phyloP scores from a whole-genome alignment of 2,888 invertebrate genomes.

The Artemia sinica region DNA sequence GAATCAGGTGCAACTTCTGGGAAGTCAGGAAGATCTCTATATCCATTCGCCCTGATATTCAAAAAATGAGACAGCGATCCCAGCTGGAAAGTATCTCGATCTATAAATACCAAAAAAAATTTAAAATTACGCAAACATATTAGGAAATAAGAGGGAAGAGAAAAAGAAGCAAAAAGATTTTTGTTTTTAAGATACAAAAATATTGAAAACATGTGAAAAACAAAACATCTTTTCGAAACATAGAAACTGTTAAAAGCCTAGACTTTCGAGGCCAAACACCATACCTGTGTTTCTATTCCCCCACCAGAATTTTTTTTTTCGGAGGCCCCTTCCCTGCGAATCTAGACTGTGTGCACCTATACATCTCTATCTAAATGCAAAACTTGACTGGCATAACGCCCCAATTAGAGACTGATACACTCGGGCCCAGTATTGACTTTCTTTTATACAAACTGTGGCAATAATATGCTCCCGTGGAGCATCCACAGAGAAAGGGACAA shows the following conservation, averaged over 20 bases:
- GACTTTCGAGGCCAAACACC: not conserved
- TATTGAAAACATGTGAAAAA: not conserved
- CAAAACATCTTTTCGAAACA: not conserved
- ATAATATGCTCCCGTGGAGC: too few species aligned
- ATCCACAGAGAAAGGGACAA: too few species aligned
- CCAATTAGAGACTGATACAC: too few species aligned
- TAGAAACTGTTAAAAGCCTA: not conserved
- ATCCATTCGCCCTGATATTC: slow-evolving; percentile 65
- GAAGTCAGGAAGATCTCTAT: slow-evolving; percentile 68
- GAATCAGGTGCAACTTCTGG: slow-evolving; percentile 58
- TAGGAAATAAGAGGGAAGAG: not conserved
- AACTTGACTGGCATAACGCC: too few species aligned
- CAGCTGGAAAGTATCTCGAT: slow-evolving; percentile 69
- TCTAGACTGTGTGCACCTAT: too few species aligned
- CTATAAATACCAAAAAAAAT: slow-evolving; percentile 32
- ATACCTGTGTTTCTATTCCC: too few species aligned
- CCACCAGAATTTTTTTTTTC: too few species aligned
- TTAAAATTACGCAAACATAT: too few species aligned
- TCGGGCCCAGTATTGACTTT: too few species aligned
- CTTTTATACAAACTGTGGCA: too few species aligned
- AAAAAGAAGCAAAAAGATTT: not conserved
- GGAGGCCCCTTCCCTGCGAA: too few species aligned
- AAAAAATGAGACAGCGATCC: slow-evolving; percentile 90
- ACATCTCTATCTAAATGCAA: too few species aligned
- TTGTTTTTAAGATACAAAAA: not conserved